Conservation (phyloP, 2,888 invertebrate species). For the Platycheirus albimanus region DNA sequence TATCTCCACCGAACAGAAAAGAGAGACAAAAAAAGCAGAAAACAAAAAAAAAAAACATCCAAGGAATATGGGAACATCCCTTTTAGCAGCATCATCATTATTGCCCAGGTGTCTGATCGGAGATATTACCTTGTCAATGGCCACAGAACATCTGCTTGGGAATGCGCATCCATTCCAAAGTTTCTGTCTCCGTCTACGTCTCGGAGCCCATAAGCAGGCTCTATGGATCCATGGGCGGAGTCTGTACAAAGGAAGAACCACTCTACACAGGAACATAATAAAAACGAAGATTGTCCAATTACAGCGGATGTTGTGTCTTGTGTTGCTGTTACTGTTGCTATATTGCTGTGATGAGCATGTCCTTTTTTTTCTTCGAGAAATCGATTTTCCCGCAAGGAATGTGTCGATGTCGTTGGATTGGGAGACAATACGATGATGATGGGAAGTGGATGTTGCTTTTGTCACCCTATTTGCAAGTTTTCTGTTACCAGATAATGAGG, state of each 20-base stretch:
- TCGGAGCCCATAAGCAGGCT: background rate
- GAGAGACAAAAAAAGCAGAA: constrained; percentile 3
- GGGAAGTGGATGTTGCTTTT: constrained; percentile 42
- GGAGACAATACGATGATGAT: constrained; percentile 1
- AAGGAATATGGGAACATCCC: constrained; percentile 55
- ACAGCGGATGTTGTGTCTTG: constrained; percentile 62
- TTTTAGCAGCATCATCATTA: constrained; percentile 49
- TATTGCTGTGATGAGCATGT: constrained; percentile 61
- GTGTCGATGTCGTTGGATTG: constrained; percentile 19
- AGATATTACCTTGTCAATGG: constrained; percentile 73
- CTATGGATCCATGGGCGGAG: constrained; percentile 54
- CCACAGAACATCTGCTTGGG: constrained; percentile 72
- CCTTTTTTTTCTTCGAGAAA: constrained; percentile 50
- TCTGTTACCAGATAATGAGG: constrained; percentile 49
- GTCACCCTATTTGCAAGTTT: constrained; percentile 66
- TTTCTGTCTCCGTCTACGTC: constrained; percentile 13
- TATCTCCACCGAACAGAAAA: no score
- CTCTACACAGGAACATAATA: constrained; percentile 41
- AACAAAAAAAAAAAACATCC: constrained; percentile 14
- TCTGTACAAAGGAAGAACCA: constrained; percentile 43
- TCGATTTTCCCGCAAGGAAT: constrained; percentile 51
- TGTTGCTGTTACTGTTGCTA: no score
- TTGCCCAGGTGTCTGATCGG: constrained; percentile 70
- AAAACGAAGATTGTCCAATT: constrained; percentile 69
- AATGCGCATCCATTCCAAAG: constrained; percentile 67